Conservation (phyloP, 2,797 vertebrate species). For the Platyrinchus mystaceus region DNA sequence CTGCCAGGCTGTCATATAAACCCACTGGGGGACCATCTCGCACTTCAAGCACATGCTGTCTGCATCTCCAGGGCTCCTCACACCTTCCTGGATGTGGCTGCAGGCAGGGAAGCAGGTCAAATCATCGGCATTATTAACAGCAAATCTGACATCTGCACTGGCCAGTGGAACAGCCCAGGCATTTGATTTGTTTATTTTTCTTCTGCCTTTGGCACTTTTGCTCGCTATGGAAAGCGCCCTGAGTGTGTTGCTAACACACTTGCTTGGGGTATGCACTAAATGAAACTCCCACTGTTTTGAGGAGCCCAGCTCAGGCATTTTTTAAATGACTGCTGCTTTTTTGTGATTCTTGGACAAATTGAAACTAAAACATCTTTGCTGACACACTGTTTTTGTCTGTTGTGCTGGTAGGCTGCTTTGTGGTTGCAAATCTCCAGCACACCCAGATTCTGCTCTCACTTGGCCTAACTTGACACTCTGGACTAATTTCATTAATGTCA, state of each 20-base stretch:
- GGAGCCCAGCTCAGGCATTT: constrained; percentile 26
- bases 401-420: not conserved
- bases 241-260: not conserved
- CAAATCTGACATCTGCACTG: constrained; percentile 24
- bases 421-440: not conserved
- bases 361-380: constrained; percentile 31
- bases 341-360: constrained; percentile 42
- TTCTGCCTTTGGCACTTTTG: constrained; percentile 35
- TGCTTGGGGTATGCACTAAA: not conserved
- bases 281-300: not conserved
- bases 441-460: not conserved
- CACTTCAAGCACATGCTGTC: not conserved
- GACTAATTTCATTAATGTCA: not conserved
- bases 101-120: not conserved
- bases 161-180: constrained; percentile 13
- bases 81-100: constrained; percentile 6
- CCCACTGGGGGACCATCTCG: not conserved
- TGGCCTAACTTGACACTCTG: not conserved
- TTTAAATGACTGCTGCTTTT: constrained; percentile 1
- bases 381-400: not conserved
- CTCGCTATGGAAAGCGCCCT: not conserved
- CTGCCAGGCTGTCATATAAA: not conserved
- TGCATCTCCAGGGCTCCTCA: not conserved
- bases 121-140: not conserved
- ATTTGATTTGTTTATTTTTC: constrained; percentile 61